These are phyloP conservation scores for Vultur gryphus DNA, from an alignment of 2,797 vertebrate species.

Conservation along the genomic window DNA sequence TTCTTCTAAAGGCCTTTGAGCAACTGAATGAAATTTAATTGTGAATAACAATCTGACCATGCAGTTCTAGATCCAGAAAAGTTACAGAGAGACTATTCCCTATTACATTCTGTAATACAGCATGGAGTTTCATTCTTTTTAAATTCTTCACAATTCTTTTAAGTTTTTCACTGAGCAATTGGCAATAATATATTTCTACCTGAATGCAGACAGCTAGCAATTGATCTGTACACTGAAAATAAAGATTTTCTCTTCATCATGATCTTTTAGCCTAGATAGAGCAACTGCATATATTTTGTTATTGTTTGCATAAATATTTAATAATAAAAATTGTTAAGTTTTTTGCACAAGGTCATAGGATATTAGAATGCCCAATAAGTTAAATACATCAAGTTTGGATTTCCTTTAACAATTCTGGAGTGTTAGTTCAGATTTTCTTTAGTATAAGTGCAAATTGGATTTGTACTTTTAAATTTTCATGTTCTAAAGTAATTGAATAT, in stretches of 20 bases:
- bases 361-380: background rate
- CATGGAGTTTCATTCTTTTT: background rate
- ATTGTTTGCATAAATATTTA: background rate
- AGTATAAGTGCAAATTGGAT: background rate
- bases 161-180: background rate
- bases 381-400: background rate
- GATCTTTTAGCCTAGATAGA: background rate
- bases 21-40: background rate
- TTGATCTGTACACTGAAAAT: background rate
- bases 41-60: background rate
- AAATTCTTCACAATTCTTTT: background rate
- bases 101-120: background rate
- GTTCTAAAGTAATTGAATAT: background rate
- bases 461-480: background rate
- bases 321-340: background rate
- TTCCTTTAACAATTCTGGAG: background rate
- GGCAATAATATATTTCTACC: background rate
- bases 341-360: background rate
- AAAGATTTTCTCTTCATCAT: background rate
- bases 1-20: background rate
- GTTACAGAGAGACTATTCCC: background rate
- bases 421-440: background rate
- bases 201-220: background rate
- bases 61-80: background rate
- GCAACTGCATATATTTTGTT: background rate